Percentiles rank a stretch among this genome's conserved stretches.
Conservation (phyloP, 1,140 invertebrate species). For the Rhopalosiphum maidis region DNA sequence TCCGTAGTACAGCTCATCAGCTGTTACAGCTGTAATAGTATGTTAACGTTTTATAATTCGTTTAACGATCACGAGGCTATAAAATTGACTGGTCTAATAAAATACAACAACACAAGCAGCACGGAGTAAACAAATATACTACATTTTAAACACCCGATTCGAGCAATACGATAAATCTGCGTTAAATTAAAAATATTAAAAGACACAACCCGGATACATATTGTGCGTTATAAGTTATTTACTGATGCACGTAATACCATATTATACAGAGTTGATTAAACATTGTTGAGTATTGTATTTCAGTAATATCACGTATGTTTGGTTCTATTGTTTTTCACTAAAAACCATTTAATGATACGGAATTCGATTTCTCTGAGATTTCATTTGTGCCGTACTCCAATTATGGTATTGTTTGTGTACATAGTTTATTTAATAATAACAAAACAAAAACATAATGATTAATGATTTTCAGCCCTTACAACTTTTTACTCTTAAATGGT, state of each 20-base stretch:
- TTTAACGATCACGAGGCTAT: not conserved
- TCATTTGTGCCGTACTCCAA: not conserved
- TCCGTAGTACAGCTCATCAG: not conserved
- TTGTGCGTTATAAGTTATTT: not conserved
- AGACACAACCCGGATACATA: not conserved
- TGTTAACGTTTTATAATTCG: conserved; percentile 16
- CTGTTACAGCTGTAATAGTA: conserved; percentile 12
- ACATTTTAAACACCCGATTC: not conserved
- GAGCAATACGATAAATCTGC: not conserved
- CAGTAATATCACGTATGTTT: not conserved
- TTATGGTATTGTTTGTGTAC: not conserved
- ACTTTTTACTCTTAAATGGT: not conserved
- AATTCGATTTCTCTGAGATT: not conserved
- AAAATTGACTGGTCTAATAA: conserved; percentile 8
- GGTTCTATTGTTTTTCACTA: not conserved
- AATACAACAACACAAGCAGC: not conserved
- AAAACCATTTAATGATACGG: not conserved
- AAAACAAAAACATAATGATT: not conserved
- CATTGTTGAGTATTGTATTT: not conserved
- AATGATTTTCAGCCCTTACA: not conserved
- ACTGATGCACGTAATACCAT: not conserved
- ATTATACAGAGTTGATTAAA: conserved; percentile 6
- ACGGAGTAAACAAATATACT: not conserved
- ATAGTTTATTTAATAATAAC: not conserved
- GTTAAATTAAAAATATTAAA: conserved; percentile 13